Evolutionary conservation across 2,888 invertebrate genomes (phyloP).

Genomic region (Platycnemis pennipes): DNA sequence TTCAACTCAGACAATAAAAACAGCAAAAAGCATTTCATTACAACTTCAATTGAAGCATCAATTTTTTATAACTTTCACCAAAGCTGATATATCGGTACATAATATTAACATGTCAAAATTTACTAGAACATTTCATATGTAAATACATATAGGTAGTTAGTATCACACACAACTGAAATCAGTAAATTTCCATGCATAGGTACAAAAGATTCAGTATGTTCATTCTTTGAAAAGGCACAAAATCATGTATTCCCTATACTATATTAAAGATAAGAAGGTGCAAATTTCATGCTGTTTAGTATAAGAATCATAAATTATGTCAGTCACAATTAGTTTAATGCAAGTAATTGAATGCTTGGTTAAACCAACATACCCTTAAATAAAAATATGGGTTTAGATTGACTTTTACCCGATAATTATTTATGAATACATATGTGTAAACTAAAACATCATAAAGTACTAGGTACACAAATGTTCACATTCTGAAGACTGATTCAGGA

Average conservation of each 20-base stretch:
- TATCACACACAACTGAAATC: not conserved
- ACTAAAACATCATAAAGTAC: not conserved
- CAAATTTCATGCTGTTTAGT: not conserved
- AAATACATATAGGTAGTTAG: not conserved
- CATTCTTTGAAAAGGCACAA: not conserved
- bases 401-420: not conserved
- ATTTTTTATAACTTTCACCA: not conserved
- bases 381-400: not conserved
- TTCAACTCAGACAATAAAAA: no score
- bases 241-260: not conserved
- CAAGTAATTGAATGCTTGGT: not conserved
- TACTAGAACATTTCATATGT: not conserved
- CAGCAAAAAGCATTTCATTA: no score
- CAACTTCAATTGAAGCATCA: no score
- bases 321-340: not conserved
- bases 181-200: not conserved
- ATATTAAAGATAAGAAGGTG: not conserved
- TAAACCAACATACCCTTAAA: not conserved
- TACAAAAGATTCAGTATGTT: not conserved
- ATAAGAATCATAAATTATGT: not conserved
- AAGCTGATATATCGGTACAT: not conserved
- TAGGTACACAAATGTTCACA: not conserved
- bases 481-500: slow-evolving; percentile 24
- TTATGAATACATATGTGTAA: not conserved
- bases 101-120: not conserved